Evolutionary conservation across 2,797 vertebrate genomes (phyloP).

Genomic region (Lates japonicus): DNA sequence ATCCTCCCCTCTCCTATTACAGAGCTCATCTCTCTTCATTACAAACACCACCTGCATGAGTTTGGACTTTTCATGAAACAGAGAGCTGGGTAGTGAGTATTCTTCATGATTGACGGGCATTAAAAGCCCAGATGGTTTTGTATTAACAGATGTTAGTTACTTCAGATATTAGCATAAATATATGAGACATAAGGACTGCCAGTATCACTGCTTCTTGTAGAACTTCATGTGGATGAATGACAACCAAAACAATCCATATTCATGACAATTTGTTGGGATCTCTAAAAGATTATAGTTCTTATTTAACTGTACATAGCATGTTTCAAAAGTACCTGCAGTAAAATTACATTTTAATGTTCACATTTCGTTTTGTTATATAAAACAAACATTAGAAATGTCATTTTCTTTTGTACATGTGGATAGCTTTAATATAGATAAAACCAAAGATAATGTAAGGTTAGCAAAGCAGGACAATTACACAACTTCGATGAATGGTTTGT

Average conservation of each 20-base stretch:
- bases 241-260: background rate
- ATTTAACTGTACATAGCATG: background rate
- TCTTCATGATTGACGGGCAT: constrained; percentile 31
- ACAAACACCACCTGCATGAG: constrained; percentile 17
- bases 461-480: background rate
- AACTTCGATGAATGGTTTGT: background rate
- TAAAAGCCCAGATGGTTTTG: background rate
- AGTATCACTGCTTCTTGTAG: background rate
- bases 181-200: background rate
- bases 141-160: background rate
- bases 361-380: background rate
- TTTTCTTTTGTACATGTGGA: background rate
- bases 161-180: constrained; percentile 6
- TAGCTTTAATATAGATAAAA: background rate
- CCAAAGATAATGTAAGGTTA: background rate
- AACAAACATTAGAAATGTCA: background rate
- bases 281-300: background rate
- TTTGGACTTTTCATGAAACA: constrained; percentile 30
- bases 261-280: background rate
- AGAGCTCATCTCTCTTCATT: constrained; percentile 67
- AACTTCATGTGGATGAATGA: background rate
- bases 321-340: background rate
- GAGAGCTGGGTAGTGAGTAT: background rate
- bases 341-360: background rate
- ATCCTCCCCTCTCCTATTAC: constrained; percentile 32